Conservation (phyloP, 2,113 vertebrate genomes). For the Pardalotus punctatus region DNA sequence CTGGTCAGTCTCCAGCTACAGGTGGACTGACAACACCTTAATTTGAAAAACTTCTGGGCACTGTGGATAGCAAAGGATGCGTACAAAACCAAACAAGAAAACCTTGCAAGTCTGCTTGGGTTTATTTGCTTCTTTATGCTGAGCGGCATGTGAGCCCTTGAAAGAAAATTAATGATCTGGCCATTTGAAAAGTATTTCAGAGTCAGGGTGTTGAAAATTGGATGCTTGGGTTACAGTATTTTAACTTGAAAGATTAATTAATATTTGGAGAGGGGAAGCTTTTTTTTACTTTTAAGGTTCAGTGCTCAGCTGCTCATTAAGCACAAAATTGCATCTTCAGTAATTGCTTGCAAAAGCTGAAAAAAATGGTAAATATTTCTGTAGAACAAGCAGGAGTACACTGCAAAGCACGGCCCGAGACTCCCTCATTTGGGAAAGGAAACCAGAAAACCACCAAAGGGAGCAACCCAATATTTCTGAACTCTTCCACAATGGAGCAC, state of each 20-base stretch:
- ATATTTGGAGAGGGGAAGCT: background rate
- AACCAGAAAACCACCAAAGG: background rate
- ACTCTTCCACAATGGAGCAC: accelerated
- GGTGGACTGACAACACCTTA: background rate
- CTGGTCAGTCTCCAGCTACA: background rate
- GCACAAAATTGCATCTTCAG: conserved; percentile 29
- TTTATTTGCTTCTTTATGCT: background rate
- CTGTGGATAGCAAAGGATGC: background rate
- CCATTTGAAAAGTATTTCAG: background rate
- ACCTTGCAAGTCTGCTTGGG: background rate
- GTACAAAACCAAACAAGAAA: background rate
- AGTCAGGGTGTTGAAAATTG: background rate
- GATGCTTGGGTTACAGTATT: background rate
- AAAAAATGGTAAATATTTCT: background rate
- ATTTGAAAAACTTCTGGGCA: background rate
- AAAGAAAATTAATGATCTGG: background rate
- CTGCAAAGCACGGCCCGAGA: background rate
- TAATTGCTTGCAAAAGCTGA: conserved; percentile 42
- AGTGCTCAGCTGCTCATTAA: conserved; percentile 10
- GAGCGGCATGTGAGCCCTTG: background rate
- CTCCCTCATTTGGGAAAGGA: background rate
- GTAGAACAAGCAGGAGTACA: background rate
- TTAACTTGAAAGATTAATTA: conserved; percentile 34
- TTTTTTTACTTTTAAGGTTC: background rate
- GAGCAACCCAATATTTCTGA: background rate